Conservation (phyloP, 2,888 invertebrate species). For the Silvanus unidentatus region DNA sequence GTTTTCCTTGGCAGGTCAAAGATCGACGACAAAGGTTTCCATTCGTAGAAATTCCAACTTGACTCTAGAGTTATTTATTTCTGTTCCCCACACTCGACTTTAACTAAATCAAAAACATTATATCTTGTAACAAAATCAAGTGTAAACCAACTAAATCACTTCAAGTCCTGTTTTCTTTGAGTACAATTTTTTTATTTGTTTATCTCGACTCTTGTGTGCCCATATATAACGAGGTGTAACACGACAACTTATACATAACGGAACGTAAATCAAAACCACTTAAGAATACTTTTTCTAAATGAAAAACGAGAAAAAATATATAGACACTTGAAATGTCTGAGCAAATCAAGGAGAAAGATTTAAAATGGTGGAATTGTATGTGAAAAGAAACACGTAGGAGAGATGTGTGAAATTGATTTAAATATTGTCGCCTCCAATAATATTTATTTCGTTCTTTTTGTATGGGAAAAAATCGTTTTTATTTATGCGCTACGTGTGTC, state of each 20-base stretch:
- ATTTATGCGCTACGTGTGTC: not conserved
- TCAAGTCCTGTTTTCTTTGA: not conserved
- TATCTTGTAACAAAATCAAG: constrained; percentile 6
- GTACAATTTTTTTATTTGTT: not conserved
- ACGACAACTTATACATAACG: not conserved
- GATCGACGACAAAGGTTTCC: constrained; percentile 3
- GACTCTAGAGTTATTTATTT: constrained; percentile 3
- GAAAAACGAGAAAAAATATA: no score
- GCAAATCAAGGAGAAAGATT: constrained; percentile 4
- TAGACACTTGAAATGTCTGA: constrained; percentile 4
- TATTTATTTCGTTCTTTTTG: not conserved
- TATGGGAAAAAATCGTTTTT: no score
- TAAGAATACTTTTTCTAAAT: constrained; percentile 1
- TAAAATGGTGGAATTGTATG: not conserved
- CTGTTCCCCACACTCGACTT: not conserved
- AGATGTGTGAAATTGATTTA: constrained; percentile 6
- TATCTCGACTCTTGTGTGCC: no score
- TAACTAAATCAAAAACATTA: constrained; percentile 3
- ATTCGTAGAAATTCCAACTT: constrained; percentile 2
- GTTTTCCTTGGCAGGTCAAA: constrained; percentile 1
- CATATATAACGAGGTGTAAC: constrained; percentile 1
- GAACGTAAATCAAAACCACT: constrained; percentile 5
- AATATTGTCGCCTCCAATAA: not conserved
- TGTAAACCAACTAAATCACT: constrained; percentile 1
- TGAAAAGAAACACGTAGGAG: constrained; percentile 3